phyloP scores from a whole-genome alignment of 2,113 vertebrate genomes.

The Chamaetylas fuelleborni region DNA sequence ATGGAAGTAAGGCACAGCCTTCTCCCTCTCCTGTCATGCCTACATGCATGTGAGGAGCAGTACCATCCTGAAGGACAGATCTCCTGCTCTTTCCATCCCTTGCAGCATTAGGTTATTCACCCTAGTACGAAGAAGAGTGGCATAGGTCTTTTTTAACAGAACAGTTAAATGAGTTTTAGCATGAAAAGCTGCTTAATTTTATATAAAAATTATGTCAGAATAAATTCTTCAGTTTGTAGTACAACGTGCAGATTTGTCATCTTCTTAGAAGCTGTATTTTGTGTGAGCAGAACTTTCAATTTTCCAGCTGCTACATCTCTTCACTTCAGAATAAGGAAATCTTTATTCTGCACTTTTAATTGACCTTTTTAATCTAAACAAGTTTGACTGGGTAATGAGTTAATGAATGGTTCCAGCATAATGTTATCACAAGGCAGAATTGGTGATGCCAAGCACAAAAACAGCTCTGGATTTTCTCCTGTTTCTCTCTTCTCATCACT shows the following conservation, averaged over 20 bases:
- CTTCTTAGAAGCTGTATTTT: neutral
- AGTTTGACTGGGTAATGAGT: slow-evolving; percentile 13
- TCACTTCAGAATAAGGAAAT: neutral
- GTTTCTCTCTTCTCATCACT: neutral
- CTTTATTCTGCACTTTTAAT: slow-evolving; percentile 8
- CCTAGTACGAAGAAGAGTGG: accelerated
- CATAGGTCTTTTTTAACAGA: neutral
- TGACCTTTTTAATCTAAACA: slow-evolving; percentile 25
- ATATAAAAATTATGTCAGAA: neutral
- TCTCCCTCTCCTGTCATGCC: neutral
- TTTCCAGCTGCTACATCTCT: neutral
- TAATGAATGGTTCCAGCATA: slow-evolving; percentile 9
- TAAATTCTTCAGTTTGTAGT: neutral
- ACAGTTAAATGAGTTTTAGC: neutral
- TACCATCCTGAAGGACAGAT: neutral
- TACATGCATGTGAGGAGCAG: neutral
- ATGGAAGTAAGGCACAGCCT: neutral
- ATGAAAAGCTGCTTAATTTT: neutral
- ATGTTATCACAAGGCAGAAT: slow-evolving; percentile 23
- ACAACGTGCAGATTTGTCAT: neutral
- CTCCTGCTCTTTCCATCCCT: neutral
- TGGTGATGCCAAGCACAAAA: slow-evolving; percentile 42
- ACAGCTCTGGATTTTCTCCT: neutral
- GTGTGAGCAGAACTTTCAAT: neutral
- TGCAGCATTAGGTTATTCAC: neutral